Evolutionary conservation across 2,113 vertebrate genomes (phyloP), one percentile per base, ranked within the genome.

Genomic region (Mixornis gularis): DNA sequence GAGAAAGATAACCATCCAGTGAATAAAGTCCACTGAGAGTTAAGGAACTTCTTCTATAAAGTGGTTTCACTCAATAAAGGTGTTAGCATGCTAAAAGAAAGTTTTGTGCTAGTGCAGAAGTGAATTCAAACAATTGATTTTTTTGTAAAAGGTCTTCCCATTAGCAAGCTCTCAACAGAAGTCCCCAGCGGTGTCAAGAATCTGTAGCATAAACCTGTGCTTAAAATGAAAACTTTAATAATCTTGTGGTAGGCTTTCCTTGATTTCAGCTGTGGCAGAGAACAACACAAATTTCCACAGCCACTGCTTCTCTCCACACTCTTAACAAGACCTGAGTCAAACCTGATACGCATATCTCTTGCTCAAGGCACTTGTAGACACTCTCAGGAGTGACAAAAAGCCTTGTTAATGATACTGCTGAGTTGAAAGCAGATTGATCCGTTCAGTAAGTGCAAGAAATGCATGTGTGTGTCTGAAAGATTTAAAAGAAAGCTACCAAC

Each of bases 211-310:
- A 92, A 84, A 84, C 56, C 36, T 64, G 17, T 49, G 18, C 48
- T 82, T 77, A 56, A 89, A 91, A 80, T 68, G n/a, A 89, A 87
- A 94, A 49, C 22, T 70, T 89, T 34, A 81, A 91, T 87, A 63
- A 22, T 51, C 27, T 63, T 51, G 7, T 52, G 25, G 52, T 60
- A 90, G 48, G 60, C 60, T 79, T 71, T 58, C 43, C 84, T 82
- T 92, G 51, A 87, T 72, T 93, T 93, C 55, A 44, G 0, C 60
- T 12, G 5, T 72, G 52, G 65, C 43, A 58, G 53, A 82, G n/a
- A 87, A 34, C 36, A 86, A 32, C 38, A 49, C 24, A 36, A n/a
- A 15, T 38, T 89, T 82, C 59, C 36, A 41, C 40, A 89, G 71
- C 34, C 73, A 24, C 41, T 69, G 16, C 53, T 93, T 85, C 63